Evolutionary conservation across 1,140 invertebrate genomes (phyloP), one percentile per base, ranked within the genome.

Genomic region (Apis cerana): DNA sequence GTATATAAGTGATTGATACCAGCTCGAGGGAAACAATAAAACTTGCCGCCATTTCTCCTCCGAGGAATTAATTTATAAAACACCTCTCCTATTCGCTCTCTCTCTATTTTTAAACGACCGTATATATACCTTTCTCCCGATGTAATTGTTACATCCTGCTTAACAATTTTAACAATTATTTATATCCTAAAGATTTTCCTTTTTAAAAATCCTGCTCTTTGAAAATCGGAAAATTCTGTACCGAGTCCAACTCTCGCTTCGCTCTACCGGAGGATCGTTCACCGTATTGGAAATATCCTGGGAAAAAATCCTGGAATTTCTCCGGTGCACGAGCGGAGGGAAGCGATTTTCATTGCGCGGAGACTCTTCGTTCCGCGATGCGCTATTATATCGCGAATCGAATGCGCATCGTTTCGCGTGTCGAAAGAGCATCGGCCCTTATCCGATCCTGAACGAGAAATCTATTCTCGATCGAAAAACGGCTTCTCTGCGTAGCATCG

Each of bases 1-100:
- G 59, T 62, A 27, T 27, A 27, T 27, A 74, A 80, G 52, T 74
- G 78, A 80, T 80, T 74, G 78, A 80, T 80, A 80, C 33, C 21
- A 3, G 52, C n/a, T 13, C 21, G 23, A 74, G 61, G 21, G 70
- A 80, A 80, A 74, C 58, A 74, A 74, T 74, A 54, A 69, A 58
- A 59, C 43, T 43, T 19, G 70, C 27, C n/a, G 9, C 50, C 50
- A n/a, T 74, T 65, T 65, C 23, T 43, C 58, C 43, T 15, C 13
- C 13, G n/a, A 52, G 19, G 72, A 62, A 54, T 72, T 72, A 61
- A 80, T 80, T 80, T 80, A 80, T 19, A 48, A 48, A 21, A 68
- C 19, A 61, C 33, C 17, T 21, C 27, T 19, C 27, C 27, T 27
- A 27, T 1, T 1, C 33, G n/a, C 4, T 43, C 0, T 7, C 4